Percentiles rank a stretch among this genome's conserved stretches.
These are phyloP conservation scores for Garra rufa DNA, from an alignment of 2,113 vertebrate species.

Conservation along the genomic window DNA sequence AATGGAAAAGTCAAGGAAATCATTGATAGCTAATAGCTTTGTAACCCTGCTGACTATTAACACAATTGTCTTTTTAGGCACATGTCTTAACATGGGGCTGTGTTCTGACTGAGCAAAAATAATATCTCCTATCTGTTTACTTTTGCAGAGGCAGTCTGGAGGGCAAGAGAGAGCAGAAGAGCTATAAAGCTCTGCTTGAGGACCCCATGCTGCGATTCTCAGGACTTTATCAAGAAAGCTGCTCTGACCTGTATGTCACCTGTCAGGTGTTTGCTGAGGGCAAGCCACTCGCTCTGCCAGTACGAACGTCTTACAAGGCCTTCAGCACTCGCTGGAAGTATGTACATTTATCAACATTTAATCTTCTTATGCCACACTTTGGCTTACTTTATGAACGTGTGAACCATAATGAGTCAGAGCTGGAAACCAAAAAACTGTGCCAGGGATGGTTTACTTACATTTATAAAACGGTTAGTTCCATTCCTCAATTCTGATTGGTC, in stretches of 20 bases:
- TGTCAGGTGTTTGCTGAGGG: slow-evolving; percentile 98
- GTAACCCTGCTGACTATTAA: not conserved
- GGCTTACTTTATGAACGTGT: not conserved
- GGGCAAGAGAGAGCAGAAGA: slow-evolving; percentile 95
- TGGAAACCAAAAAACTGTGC: not conserved
- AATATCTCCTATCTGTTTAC: not conserved
- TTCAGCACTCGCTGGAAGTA: slow-evolving; percentile 99
- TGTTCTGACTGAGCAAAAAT: not conserved
- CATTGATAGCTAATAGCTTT: not conserved
- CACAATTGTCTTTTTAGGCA: not conserved
- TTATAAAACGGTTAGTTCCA: too few species aligned
- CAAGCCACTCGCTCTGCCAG: slow-evolving; percentile 92
- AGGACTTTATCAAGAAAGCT: slow-evolving; percentile 93
- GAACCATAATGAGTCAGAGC: not conserved
- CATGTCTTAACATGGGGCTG: not conserved
- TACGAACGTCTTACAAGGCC: slow-evolving; percentile 96
- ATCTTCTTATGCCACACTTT: not conserved
- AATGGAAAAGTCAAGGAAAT: not conserved
- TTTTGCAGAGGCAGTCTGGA: slow-evolving; percentile 90
- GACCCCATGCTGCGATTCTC: slow-evolving; percentile 97
- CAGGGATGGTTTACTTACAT: not conserved
- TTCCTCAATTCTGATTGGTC: too few species aligned
- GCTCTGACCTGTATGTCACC: slow-evolving; percentile 96
- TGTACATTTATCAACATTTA: slow-evolving; percentile 67
- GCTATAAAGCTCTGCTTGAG: slow-evolving; percentile 92